Evolutionary conservation across 37 sponge, comb jelly and placozoan species (phyloP).

Genomic region (Cladorhizidae sp.): DNA sequence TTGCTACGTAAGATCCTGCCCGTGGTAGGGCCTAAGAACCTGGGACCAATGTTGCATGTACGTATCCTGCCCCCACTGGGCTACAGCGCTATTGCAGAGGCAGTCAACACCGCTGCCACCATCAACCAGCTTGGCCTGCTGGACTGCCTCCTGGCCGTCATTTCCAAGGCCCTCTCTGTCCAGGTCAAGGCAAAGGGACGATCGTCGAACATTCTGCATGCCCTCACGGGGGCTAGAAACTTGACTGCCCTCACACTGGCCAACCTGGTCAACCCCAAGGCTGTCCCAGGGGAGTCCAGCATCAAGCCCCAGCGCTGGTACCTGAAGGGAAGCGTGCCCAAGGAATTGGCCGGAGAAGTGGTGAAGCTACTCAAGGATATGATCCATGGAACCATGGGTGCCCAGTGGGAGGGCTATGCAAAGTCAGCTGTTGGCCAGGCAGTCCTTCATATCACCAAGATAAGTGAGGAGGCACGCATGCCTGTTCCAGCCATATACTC

Average conservation of each 20-base stretch:
- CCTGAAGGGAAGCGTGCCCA: conserved; percentile 60
- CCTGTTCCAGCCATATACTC: conserved; percentile 80
- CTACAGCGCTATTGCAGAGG: conserved; percentile 85
- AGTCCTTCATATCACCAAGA: conserved; percentile 84
- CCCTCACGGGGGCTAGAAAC: conserved; percentile 36
- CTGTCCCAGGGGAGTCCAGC: conserved; percentile 56
- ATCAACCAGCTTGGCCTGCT: conserved; percentile 78
- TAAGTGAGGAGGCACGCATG: conserved; percentile 62
- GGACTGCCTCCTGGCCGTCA: conserved; percentile 80
- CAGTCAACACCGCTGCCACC: conserved; percentile 69
- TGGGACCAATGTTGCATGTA: conserved; percentile 74
- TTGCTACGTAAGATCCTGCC: conserved; percentile 80
- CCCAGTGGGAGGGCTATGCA: conserved; percentile 74
- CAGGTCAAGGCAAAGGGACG: conserved; percentile 77
- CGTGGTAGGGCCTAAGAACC: conserved; percentile 77
- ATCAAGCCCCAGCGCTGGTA: conserved; percentile 72
- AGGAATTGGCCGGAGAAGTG: conserved; percentile 86
- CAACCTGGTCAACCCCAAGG: conserved; percentile 49
- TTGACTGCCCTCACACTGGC: conserved; percentile 57
- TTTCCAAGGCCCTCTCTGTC: conserved; percentile 84
- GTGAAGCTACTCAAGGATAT: conserved; percentile 84
- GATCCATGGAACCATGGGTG: conserved; percentile 66
- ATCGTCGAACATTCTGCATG: conserved; percentile 56
- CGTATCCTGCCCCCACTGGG: conserved; percentile 80
- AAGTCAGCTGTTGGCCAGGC: conserved; percentile 91